Conservation (phyloP, 2,888 invertebrate species). For the Temnothorax rugatulus region DNA sequence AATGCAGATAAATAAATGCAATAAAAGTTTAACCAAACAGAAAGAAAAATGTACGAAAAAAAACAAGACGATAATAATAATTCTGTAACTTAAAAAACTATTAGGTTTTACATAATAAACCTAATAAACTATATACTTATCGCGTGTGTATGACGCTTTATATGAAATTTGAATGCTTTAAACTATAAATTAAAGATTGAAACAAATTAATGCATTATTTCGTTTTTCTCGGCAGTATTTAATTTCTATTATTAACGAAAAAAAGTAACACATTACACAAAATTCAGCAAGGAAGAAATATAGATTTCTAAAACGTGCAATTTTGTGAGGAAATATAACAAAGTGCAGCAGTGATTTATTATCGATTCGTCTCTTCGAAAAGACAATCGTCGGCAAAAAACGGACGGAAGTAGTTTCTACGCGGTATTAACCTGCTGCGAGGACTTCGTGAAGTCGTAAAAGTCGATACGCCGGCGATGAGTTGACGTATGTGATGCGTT, state of each 20-base stretch:
- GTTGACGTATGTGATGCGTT: conserved; percentile 43
- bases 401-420: conserved; percentile 50
- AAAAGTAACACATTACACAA: neutral
- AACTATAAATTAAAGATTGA: neutral
- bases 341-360: conserved; percentile 44
- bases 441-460: conserved; percentile 33
- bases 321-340: neutral
- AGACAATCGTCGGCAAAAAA: conserved; percentile 35
- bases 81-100: neutral
- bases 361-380: conserved; percentile 34
- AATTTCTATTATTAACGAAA: neutral
- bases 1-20: neutral
- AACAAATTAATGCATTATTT: neutral
- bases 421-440: conserved; percentile 49
- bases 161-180: neutral
- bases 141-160: too few species aligned
- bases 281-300: neutral
- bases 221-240: neutral
- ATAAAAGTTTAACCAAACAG: neutral
- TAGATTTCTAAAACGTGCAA: neutral
- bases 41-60: neutral
- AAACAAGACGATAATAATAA: neutral
- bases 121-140: too few species aligned
- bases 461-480: conserved; percentile 39
- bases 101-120: neutral